Evolutionary conservation across 2,113 vertebrate species (phyloP).

Genomic region (Cardinalis cardinalis): DNA sequence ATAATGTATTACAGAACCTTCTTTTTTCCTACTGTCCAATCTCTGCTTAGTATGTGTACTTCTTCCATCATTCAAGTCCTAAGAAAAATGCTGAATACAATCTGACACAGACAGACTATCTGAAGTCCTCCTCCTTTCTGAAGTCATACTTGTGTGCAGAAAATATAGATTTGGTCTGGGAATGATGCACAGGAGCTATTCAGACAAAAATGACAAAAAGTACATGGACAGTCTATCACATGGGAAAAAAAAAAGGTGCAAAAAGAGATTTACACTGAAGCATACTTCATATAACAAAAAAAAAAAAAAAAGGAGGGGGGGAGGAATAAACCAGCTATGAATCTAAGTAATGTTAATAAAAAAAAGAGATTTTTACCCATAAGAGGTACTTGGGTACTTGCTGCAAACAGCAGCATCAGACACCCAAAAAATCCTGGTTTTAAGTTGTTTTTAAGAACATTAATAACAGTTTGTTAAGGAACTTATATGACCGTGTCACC

Average conservation of each 20-base stretch:
- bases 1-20: not conserved
- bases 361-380: not conserved
- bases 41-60: not conserved
- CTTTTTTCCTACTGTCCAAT: not conserved
- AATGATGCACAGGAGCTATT: not conserved
- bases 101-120: not conserved
- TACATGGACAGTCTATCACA: not conserved
- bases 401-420: not conserved
- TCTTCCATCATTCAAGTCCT: not conserved
- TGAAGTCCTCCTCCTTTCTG: not conserved
- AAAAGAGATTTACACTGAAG: not conserved
- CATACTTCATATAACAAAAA: not conserved
- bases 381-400: not conserved
- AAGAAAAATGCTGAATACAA: not conserved
- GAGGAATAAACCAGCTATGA: not conserved
- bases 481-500: not conserved
- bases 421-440: not conserved
- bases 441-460: not conserved
- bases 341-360: not conserved
- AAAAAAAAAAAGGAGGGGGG: not conserved
- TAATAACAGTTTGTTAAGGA: not conserved
- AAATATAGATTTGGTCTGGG: not conserved
- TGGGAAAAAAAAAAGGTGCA: too few relatives aligned
- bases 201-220: not conserved
- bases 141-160: not conserved